Evolutionary conservation across 2,797 vertebrate genomes (phyloP).

Genomic region (Acridotheres tristis): DNA sequence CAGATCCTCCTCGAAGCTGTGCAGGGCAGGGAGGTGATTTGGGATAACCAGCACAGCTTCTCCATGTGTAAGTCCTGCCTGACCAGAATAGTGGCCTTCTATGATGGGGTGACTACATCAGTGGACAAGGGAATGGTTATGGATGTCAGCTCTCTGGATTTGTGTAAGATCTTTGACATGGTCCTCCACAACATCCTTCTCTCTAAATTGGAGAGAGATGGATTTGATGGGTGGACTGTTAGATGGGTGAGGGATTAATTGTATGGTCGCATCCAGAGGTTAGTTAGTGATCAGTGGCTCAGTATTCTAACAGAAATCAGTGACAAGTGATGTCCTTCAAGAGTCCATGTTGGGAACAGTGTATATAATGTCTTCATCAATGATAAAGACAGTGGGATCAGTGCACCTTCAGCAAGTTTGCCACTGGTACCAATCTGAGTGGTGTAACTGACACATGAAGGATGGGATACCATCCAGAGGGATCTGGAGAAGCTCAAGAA

Average conservation of each 20-base stretch:
- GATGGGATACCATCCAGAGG: background rate
- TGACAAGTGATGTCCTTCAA: background rate
- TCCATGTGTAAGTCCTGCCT: background rate
- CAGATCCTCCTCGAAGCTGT: background rate
- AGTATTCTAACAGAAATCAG: background rate
- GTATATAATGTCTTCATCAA: background rate
- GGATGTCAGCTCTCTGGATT: background rate
- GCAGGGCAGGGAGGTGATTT: background rate
- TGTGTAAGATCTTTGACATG: background rate
- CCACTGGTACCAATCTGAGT: background rate
- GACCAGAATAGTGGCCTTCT: background rate
- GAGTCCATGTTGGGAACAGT: background rate
- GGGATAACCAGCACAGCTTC: background rate
- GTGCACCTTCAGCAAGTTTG: background rate
- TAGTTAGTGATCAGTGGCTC: background rate
- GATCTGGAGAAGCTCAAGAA: background rate
- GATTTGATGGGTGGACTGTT: background rate
- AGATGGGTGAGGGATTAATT: background rate
- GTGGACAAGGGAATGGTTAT: background rate
- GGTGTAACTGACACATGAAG: background rate
- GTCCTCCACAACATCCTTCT: background rate
- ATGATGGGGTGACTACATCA: background rate
- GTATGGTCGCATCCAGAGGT: background rate
- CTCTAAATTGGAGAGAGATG: background rate
- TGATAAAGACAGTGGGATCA: background rate